Evolutionary conservation across 2,113 vertebrate genomes (phyloP), one percentile per base, ranked within the genome.

Genomic region (Maccullochella peelii): DNA sequence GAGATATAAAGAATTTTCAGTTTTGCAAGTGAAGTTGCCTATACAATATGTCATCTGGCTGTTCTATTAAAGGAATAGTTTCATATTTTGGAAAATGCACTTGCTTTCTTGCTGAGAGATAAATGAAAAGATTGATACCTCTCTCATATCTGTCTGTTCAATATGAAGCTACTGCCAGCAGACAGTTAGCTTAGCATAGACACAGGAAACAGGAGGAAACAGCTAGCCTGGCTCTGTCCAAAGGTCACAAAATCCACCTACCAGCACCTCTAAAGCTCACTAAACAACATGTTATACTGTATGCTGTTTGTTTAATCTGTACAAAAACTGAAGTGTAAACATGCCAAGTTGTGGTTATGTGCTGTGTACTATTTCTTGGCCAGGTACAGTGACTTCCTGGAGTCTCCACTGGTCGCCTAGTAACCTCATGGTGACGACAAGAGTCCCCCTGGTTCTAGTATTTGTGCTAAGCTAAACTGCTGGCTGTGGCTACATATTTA

Each of bases 1-100:
- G 11, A 63, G 68, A 78, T 77, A 40, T 76, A 71, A 68, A 58
- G 3, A 73, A n/a, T 4, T 58, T 81, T 50, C 8, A 0, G n/a
- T 20, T 71, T 65, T 71, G 16, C 62, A 27, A 69, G 12, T 61
- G 8, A 42, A 50, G 33, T 30, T 68, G 6, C 42, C 40, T 44
- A 8, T 69, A 25, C 49, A 61, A 10, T 12, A n/a, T 44, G 30
- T n/a, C 2, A 0, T 49, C 21, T 78, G 21, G 12, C 14, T 33
- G 15, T 33, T 58, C 5, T 33, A 11, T 33, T 40, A 27, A 23
- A 44, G 36, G 3, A 62, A 42, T 8, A 30, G 18, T n/a, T 72
- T 11, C 16, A 61, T 27, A 49, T 50, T 25, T 21, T 40, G 18
- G n/a, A 40, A 40, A 67, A 67, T 44, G 20, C 25, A 36, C 27